Conservation (phyloP, 2,113 vertebrate genomes). For the Thymallus thymallus region DNA sequence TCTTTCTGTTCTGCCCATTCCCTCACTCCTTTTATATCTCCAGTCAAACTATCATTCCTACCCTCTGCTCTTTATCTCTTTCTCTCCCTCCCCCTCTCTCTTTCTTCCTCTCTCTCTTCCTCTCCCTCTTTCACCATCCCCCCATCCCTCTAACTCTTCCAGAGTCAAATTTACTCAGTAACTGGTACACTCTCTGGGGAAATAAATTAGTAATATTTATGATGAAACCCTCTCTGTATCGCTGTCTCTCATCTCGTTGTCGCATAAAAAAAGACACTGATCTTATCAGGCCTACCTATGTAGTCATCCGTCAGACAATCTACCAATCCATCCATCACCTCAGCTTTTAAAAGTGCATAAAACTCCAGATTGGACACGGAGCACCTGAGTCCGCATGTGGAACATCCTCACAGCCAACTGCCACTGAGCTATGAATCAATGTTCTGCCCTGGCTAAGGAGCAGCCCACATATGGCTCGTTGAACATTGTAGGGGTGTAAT, state of each 20-base stretch:
- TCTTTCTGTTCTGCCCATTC: neutral
- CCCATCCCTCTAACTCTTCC: slow-evolving; percentile 10
- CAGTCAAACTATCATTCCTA: neutral
- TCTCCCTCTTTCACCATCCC: slow-evolving; percentile 10
- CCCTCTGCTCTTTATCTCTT: neutral
- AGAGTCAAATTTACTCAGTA: slow-evolving; percentile 42
- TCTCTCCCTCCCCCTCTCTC: slow-evolving; percentile 37
- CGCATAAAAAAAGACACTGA: slow-evolving; percentile 69
- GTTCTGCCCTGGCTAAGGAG: slow-evolving; percentile 31
- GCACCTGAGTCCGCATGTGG: slow-evolving; percentile 51
- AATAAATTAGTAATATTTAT: slow-evolving; percentile 77
- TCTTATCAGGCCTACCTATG: slow-evolving; percentile 66
- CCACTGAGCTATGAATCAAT: slow-evolving; percentile 34
- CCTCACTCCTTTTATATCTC: neutral
- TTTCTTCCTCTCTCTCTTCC: neutral
- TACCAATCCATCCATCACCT: too few species aligned
- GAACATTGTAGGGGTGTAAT: slow-evolving; percentile 6
- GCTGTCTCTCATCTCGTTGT: slow-evolving; percentile 57
- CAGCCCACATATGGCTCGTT: slow-evolving; percentile 20
- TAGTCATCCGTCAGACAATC: slow-evolving; percentile 68
- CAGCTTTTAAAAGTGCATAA: slow-evolving; percentile 65
- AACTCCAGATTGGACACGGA: slow-evolving; percentile 32
- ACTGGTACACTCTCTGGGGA: slow-evolving; percentile 49
- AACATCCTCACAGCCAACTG: slow-evolving; percentile 10
- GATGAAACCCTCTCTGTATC: slow-evolving; percentile 49